Evolutionary conservation across 2,888 invertebrate genomes (phyloP).

Genomic region (Ligdia adustata): DNA sequence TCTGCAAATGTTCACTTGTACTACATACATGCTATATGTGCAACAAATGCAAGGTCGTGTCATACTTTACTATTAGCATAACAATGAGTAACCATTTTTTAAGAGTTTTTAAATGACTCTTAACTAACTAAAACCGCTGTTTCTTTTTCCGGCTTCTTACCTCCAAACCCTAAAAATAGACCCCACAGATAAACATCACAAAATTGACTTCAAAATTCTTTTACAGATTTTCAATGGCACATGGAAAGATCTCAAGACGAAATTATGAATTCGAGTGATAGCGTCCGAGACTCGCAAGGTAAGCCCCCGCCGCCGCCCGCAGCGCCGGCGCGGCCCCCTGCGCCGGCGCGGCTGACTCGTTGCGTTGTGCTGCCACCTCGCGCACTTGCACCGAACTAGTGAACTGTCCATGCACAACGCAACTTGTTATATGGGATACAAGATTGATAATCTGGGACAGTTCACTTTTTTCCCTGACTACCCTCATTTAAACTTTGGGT

Average conservation of each 20-base stretch:
- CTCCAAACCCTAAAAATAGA: too few species aligned
- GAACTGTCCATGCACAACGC: conserved; percentile 33
- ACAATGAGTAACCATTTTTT: too few species aligned
- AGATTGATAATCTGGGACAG: conserved; percentile 68
- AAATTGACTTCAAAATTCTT: conserved; percentile 14
- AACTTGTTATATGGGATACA: conserved; percentile 58
- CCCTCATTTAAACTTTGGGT: not conserved
- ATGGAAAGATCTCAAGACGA: conserved; percentile 94
- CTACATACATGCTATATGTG: too few species aligned
- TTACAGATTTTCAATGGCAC: conserved; percentile 94
- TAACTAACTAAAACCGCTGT: too few species aligned
- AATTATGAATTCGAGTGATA: conserved; percentile 93
- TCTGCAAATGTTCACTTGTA: too few species aligned
- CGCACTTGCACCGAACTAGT: too few species aligned
- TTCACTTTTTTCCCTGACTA: conserved; percentile 51
- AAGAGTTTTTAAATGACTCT: too few species aligned
- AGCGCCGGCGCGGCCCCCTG: conserved; percentile 40
- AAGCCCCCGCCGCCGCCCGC: conserved; percentile 74
- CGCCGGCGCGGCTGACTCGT: conserved; percentile 52
- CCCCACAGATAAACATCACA: too few species aligned
- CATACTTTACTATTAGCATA: too few species aligned
- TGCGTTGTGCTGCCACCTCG: conserved; percentile 54
- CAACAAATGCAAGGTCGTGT: too few species aligned
- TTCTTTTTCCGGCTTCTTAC: too few species aligned
- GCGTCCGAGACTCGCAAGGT: conserved; percentile 96